Evolutionary conservation across 2,113 vertebrate genomes (phyloP).

Genomic region (Leucopternis melanops): DNA sequence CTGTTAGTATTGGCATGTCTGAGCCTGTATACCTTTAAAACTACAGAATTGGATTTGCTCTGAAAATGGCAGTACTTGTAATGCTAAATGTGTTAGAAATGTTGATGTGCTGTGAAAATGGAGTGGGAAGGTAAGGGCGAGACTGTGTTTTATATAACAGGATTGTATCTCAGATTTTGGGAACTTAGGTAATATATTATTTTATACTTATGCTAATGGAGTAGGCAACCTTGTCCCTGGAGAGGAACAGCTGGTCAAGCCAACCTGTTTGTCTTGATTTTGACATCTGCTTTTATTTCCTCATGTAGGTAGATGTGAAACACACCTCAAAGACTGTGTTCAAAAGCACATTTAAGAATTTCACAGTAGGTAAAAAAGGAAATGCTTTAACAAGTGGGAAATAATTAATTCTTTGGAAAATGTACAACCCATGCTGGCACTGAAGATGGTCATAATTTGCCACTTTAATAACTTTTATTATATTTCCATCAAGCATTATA

Average conservation of each 20-base stretch:
- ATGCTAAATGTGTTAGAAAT: background rate
- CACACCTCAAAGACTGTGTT: background rate
- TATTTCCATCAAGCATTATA: background rate
- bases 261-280: conserved; percentile 21
- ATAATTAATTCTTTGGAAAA: background rate
- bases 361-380: background rate
- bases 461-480: background rate
- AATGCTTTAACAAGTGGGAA: background rate
- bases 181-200: background rate
- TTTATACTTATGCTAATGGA: background rate
- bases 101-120: background rate
- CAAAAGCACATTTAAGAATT: background rate
- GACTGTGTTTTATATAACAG: background rate
- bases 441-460: background rate
- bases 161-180: background rate
- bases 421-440: background rate
- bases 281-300: conserved; percentile 1
- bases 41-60: background rate
- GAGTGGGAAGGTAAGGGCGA: background rate
- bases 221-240: background rate
- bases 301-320: background rate
- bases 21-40: background rate
- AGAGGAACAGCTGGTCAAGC: background rate
- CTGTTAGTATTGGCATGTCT: background rate
- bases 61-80: background rate